Conservation (phyloP, 2,113 vertebrate species). For the Apeltes quadracus region DNA sequence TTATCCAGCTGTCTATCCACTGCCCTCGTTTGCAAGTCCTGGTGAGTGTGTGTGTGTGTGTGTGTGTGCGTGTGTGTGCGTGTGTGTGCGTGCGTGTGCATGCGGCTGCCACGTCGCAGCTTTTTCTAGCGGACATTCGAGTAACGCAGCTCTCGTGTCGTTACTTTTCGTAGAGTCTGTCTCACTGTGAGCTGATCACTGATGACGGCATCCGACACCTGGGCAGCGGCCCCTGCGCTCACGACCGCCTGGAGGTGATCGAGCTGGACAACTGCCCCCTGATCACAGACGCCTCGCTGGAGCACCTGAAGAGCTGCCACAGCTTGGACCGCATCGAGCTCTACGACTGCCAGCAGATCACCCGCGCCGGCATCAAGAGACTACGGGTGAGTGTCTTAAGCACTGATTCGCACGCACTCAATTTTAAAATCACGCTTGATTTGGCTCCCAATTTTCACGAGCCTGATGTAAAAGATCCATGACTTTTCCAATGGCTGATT, state of each 20-base stretch:
- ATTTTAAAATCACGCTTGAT: too few relatives aligned
- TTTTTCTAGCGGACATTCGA: neutral
- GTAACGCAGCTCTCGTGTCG: slow-evolving; percentile 7
- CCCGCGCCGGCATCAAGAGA: slow-evolving; percentile 96
- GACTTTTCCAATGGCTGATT: neutral
- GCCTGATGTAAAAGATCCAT: neutral
- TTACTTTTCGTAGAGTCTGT: slow-evolving; percentile 85
- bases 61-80: neutral
- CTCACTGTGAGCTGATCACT: slow-evolving; percentile 98
- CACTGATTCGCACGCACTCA: slow-evolving; percentile 3
- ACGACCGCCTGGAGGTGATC: slow-evolving; percentile 95
- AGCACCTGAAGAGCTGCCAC: slow-evolving; percentile 98
- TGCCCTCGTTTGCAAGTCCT: slow-evolving; percentile 97
- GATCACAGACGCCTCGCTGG: slow-evolving; percentile 96
- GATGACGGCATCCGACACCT: slow-evolving; percentile 97
- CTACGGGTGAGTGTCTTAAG: slow-evolving; percentile 86
- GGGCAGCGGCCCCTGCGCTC: slow-evolving; percentile 95
- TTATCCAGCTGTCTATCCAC: slow-evolving; percentile 97
- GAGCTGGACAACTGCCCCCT: slow-evolving; percentile 99
- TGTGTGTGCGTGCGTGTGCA: too few relatives aligned
- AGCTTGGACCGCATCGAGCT: slow-evolving; percentile 97
- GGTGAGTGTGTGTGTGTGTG: slow-evolving; percentile 81
- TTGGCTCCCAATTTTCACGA: neutral
- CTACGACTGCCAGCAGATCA: slow-evolving; percentile 99
- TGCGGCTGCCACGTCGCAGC: too few relatives aligned